Evolutionary conservation across 2,113 vertebrate species (phyloP), one percentile per base, ranked within the genome.

Genomic region (Coturnix japonica): DNA sequence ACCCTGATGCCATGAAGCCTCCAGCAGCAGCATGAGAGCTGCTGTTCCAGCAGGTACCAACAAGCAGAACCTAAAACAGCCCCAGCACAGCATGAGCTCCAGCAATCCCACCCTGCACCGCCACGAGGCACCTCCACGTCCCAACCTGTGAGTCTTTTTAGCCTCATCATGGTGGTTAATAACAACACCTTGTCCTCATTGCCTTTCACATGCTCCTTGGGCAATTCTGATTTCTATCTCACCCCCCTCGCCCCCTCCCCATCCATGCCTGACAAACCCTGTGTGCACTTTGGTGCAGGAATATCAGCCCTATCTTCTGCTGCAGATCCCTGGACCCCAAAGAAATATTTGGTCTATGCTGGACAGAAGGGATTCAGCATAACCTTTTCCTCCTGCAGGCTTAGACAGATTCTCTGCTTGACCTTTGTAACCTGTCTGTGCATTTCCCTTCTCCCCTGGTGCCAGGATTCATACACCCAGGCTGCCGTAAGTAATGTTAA

Each of bases 401-500:
- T 97, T 96, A 23, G 94, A 85, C 2, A 94, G 83, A 1, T 97
- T 96, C 94, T 97, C 98, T 96, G 97, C 96, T 47, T 93, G 98
- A 8, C 96, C 98, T 11, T 97, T 97, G 69, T 97, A 97, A 22
- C 20, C 97, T 98, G 89, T 97, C 97, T 57, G 95, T 97, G 89
- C 97, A 97, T 95, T 98, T 98, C 28, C 97, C 97, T 87, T 92
- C 97, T 13, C 97, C 98, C 6, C 96, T 97, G 94, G 98, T 98
- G 74, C 97, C 98, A 95, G 98, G 97, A 82, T 98, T 97, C 6
- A 97, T 97, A 21, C 97, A 98, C n/a, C 97, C 98, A 11, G 98
- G 97, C 92, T 97, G 98, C 81, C 98, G 91, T 53, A 53, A 82
- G 80, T 65, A 2, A 8, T 91, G 97, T 3, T 94, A 95, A 1